Conservation (phyloP, 2,888 invertebrate genomes). For the Spodoptera littoralis region DNA sequence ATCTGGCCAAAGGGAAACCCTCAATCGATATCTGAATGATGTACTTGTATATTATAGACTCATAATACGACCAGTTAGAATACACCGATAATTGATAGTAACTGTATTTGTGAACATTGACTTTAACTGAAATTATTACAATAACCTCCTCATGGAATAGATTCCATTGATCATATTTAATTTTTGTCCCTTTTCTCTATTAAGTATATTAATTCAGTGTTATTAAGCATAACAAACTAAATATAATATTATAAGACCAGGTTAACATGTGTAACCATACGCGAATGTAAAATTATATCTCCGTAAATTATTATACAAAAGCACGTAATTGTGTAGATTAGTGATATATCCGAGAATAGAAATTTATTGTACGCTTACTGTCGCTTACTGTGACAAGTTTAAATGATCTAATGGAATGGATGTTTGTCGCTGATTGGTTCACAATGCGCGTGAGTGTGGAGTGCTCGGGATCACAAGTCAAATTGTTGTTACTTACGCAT, state of each 20-base stretch:
- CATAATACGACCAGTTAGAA: constrained; percentile 52
- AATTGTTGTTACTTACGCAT: constrained; percentile 43
- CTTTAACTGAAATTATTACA: no score
- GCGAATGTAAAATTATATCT: constrained; percentile 11
- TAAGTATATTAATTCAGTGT: no score
- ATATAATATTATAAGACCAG: background rate
- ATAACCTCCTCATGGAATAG: no score
- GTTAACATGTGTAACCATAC: constrained; percentile 1
- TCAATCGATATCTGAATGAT: constrained; percentile 74
- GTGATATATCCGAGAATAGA: constrained; percentile 34
- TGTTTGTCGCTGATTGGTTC: constrained; percentile 78
- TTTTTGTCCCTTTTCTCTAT: no score
- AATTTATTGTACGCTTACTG: constrained; percentile 73
- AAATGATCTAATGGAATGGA: constrained; percentile 82
- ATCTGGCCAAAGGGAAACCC: constrained; percentile 73
- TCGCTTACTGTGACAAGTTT: constrained; percentile 74
- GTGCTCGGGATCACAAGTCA: constrained; percentile 47
- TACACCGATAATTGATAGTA: background rate
- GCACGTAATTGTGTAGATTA: constrained; percentile 32
- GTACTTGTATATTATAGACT: constrained; percentile 55
- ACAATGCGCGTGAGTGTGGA: constrained; percentile 79
- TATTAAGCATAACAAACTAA: no score
- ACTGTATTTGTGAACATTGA: no score
- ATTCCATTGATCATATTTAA: no score
- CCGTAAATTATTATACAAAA: constrained; percentile 32